Percentiles rank a stretch among this genome's conserved stretches.
Evolutionary conservation across 2,797 vertebrate species (phyloP).

Genomic region (Iguana delicatissima): DNA sequence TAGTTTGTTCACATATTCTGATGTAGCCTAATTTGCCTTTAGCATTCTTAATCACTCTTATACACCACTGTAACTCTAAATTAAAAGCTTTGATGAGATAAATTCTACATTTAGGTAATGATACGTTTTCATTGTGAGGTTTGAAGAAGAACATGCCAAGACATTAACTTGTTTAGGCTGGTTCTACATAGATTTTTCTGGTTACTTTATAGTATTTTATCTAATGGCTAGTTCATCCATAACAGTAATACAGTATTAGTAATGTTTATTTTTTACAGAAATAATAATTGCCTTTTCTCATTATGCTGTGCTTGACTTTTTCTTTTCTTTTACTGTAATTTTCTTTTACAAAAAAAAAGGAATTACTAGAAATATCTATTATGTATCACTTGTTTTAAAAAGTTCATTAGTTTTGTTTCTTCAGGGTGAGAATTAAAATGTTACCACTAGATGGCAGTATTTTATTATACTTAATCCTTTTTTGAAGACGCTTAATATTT

Average conservation of each 20-base stretch:
- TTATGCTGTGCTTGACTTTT: not conserved
- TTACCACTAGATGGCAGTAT: slow-evolving; percentile 63
- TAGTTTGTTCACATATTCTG: not conserved
- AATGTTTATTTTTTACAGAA: not conserved
- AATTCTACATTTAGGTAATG: not conserved
- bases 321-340: not conserved
- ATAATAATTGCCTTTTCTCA: not conserved
- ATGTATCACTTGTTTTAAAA: not conserved
- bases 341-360: too few relatives aligned
- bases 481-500: not conserved
- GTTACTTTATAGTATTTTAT: not conserved
- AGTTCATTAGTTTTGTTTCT: not conserved
- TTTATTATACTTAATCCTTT: not conserved
- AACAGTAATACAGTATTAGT: not conserved
- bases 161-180: not conserved
- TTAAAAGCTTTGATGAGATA: not conserved
- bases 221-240: not conserved
- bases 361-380: not conserved
- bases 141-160: not conserved
- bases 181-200: not conserved
- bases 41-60: not conserved
- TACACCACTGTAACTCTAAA: not conserved
- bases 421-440: not conserved
- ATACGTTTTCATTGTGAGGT: not conserved
- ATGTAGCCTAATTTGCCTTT: not conserved